Evolutionary conservation across 2,113 vertebrate species (phyloP), one percentile per base, ranked within the genome.

Genomic region (Apteryx owenii): DNA sequence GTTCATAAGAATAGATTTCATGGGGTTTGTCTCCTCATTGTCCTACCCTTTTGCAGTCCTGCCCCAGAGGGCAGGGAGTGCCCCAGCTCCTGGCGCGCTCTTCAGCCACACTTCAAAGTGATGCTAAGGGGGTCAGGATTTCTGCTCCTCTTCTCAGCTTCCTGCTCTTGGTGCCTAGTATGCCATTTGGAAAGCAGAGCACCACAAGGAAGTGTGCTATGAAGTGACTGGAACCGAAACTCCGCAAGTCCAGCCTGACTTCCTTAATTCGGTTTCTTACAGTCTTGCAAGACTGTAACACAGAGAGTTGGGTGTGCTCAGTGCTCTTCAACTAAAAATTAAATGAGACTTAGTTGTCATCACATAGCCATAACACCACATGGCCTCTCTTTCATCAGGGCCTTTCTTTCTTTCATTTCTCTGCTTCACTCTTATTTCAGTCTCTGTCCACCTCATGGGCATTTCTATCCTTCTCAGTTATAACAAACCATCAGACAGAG

Each of bases 191-290:
- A 75, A 92, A 77, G 61, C 50, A 79, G 17, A n/a, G 60, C 51
- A 58, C 46, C 68, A 23, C 33, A 7, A 62, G 85, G 51, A 91
- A 83, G 50, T 17, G 31, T 48, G 28, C 68, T 77, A 53, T 4
- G 56, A 78, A 44, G n/a, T n/a, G 76, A 46, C n/a, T 62, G 53
- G 70, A 92, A 81, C 53, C 0, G 4, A 70, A 51, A 62, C 51
- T 53, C n/a, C 23, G 22, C 25, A 68, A 85, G 44, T n/a, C 9
- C 1, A 2, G 61, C 54, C 90, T 93, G 66, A 19, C 84, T 91
- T 94, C 72, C 65, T 84, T 69, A 36, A 77, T 88, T 85, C 3
- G 3, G n/a, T 87, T 96, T 89, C 42, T 83, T 17, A 3, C 31
- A 51, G 62, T 84, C 62, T 92, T 42, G 22, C 51, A 65, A 72